These are phyloP conservation scores for Oryzias woworae DNA, from an alignment of 2,113 vertebrate species.

Conservation along the genomic window DNA sequence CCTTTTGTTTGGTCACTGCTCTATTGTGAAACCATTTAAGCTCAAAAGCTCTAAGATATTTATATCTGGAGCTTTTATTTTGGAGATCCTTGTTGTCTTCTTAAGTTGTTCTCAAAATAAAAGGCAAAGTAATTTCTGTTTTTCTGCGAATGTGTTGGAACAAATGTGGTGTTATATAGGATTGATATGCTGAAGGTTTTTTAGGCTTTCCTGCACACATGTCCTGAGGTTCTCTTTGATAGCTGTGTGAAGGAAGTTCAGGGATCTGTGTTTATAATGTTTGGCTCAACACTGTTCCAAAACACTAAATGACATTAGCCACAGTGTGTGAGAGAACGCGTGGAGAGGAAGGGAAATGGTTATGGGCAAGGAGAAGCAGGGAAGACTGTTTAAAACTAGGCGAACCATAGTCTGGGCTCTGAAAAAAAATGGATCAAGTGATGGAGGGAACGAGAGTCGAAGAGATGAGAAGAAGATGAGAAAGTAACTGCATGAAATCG, in stretches of 20 bases:
- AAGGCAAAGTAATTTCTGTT: no score
- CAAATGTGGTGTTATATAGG: no score
- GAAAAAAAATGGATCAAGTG: conserved; percentile 29
- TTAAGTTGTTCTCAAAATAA: no score
- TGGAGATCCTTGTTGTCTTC: no score
- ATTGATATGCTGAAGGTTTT: no score
- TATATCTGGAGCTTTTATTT: no score
- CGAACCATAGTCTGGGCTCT: conserved; percentile 33
- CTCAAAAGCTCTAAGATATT: no score
- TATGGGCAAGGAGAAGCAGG: conserved; percentile 31
- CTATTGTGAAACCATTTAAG: no score
- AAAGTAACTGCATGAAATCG: conserved; percentile 54
- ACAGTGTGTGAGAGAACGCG: conserved; percentile 27
- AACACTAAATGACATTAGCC: conserved; percentile 54
- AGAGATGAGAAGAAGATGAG: conserved; percentile 42
- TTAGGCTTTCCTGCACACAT: no score
- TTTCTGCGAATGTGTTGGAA: no score
- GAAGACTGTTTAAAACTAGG: conserved; percentile 52
- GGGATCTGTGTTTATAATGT: conserved; percentile 16
- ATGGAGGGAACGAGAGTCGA: conserved; percentile 16
- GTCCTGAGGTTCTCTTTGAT: background rate
- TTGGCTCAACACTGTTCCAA: conserved; percentile 14
- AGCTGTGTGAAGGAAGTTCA: conserved; percentile 1
- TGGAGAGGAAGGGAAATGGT: conserved; percentile 27
- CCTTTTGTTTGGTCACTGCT: no score